Evolutionary conservation across 2,888 invertebrate species (phyloP).

Genomic region (Smittia aterrima): DNA sequence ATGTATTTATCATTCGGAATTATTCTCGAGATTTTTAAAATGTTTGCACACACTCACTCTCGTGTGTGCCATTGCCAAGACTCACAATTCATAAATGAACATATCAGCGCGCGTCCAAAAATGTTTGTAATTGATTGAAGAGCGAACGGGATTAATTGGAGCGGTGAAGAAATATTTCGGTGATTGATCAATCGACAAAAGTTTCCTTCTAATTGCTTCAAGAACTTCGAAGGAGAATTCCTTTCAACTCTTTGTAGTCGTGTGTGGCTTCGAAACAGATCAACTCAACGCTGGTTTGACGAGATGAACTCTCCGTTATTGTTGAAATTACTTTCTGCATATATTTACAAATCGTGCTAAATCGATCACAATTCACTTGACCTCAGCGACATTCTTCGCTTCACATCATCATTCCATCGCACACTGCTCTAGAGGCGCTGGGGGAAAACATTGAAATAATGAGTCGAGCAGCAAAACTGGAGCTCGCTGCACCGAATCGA

Average conservation of each 20-base stretch:
- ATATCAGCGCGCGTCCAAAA: neutral
- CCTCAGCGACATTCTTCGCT: slow-evolving; percentile 10
- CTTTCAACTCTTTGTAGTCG: no score
- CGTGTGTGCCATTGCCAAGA: neutral
- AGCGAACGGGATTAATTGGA: neutral
- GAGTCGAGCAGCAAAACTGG: neutral
- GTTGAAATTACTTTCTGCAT: neutral
- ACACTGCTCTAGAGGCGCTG: neutral
- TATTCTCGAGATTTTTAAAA: slow-evolving; percentile 35
- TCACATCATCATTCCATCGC: slow-evolving; percentile 25
- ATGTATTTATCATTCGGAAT: slow-evolving; percentile 34
- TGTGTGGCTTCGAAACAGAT: neutral
- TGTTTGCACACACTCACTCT: neutral
- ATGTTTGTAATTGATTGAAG: no score
- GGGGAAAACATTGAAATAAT: neutral
- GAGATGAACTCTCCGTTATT: neutral
- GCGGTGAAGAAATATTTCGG: neutral
- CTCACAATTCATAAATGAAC: slow-evolving; percentile 8
- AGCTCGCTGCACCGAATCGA: slow-evolving; percentile 26
- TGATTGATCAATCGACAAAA: no score
- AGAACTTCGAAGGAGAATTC: no score
- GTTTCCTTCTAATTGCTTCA: no score
- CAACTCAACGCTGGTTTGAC: neutral
- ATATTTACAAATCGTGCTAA: slow-evolving; percentile 13
- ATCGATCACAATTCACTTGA: slow-evolving; percentile 22